These are phyloP conservation scores for Manduca sexta DNA, from an alignment of 1,140 invertebrate species.

Conservation along the genomic window DNA sequence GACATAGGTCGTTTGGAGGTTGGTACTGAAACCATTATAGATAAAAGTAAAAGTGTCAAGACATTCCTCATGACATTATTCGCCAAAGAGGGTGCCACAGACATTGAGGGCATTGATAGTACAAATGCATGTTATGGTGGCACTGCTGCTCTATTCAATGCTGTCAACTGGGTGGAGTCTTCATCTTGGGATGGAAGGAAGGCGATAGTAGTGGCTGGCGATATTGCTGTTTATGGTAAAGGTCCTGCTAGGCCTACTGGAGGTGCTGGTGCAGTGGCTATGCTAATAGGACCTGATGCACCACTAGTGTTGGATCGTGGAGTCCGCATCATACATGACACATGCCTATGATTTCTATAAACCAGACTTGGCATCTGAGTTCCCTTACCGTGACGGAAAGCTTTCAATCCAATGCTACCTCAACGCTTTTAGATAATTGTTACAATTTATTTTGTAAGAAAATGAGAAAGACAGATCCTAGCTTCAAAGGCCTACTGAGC, in stretches of 20 bases:
- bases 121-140: constrained; percentile 99
- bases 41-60: constrained; percentile 99
- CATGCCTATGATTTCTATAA: constrained; percentile 99
- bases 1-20: constrained; percentile 96
- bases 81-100: constrained; percentile 86
- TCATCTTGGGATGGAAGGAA: constrained; percentile 96
- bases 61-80: constrained; percentile 97
- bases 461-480: constrained; percentile 72
- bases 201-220: constrained; percentile 94
- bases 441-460: constrained; percentile 90
- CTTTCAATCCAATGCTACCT: constrained; percentile 97
- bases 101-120: constrained; percentile 97
- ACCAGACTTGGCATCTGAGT: constrained; percentile 94
- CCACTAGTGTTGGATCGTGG: constrained; percentile 92
- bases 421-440: constrained; percentile 92
- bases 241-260: constrained; percentile 96
- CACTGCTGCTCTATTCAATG: constrained; percentile 96
- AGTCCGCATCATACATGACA: constrained; percentile 90
- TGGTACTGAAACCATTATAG: constrained; percentile 98
- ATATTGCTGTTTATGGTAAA: constrained; percentile 96
- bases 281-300: constrained; percentile 95
- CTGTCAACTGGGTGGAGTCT: constrained; percentile 96
- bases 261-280: constrained; percentile 97
- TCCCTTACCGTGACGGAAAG: constrained; percentile 96
- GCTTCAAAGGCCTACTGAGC: constrained; percentile 74